Evolutionary conservation across 2,113 vertebrate genomes (phyloP), one percentile per base, ranked within the genome.

Genomic region (Scomber colias): DNA sequence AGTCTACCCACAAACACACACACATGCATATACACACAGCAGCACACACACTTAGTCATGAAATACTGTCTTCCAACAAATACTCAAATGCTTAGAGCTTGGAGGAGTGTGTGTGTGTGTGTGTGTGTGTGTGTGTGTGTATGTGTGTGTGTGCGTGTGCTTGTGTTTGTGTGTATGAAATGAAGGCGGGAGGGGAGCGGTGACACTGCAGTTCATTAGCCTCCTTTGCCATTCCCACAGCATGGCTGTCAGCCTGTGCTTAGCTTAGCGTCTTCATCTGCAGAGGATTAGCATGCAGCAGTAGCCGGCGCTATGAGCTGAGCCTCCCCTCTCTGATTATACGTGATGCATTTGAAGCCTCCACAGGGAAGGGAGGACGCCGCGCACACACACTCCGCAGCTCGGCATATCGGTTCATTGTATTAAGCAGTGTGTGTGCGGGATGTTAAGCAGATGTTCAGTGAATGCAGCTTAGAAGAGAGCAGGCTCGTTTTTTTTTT

Each of bases 201-300:
- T 89, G 72, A 89, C 89, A 68, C 61, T 14, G 85, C 85, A 80
- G 84, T 87, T 87, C 89, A 45, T 92, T 90, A 83, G 90, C 88
- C 77, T 76, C 61, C 68, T 59, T 56, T 73, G 56, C 71, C 78
- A 3, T 77, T 79, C 55, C 64, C 46, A 12, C 59, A 57, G 17
- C 83, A 84, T 63, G 77, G 82, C 83, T 91, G 90, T 93, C 89
- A 90, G 85, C 63, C 86, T 48, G 83, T 15, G 31, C 87, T 83
- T 90, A 92, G 90, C 89, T 92, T 86, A 86, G 89, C 82, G 85
- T 90, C 92, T 92, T 92, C 92, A 92, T 93, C 91, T 81, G 87
- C 57, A 45, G 75, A 75, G 89, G 89, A 92, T 93, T 94, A 91
- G 83, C 90, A 93, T 91, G 88, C 91, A 88, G 90, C 83, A 44